Conservation (phyloP, 2,797 vertebrate species). For the Enteromius viviparus region DNA sequence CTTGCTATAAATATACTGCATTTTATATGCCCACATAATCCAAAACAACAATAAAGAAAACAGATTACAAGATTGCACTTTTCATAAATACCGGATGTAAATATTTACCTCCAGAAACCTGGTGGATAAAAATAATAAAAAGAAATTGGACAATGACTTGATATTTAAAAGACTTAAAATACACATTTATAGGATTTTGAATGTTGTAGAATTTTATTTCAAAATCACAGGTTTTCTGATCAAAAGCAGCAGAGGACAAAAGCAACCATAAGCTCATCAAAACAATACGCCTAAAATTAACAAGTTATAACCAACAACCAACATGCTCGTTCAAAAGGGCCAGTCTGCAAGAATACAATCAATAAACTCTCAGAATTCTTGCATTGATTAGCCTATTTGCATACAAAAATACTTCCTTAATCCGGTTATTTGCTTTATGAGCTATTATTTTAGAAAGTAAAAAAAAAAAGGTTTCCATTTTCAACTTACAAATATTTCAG, state of each 20-base stretch:
- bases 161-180: background rate
- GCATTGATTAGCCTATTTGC: background rate
- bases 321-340: conserved; percentile 3
- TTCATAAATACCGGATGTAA: background rate
- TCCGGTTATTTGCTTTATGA: conserved; percentile 16
- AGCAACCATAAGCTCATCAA: conserved; percentile 11
- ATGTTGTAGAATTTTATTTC: conserved; percentile 52
- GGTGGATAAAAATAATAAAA: background rate
- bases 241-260: conserved; percentile 51
- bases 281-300: background rate
- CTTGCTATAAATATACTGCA: conserved; percentile 7
- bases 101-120: background rate
- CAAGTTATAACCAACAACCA: conserved; percentile 12
- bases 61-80: background rate
- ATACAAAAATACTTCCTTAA: conserved; percentile 53
- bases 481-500: conserved; percentile 31
- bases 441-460: conserved; percentile 22
- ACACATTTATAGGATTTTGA: conserved; percentile 20
- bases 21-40: background rate
- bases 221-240: conserved; percentile 52
- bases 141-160: background rate
- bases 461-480: background rate
- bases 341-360: conserved; percentile 14
- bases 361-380: background rate
- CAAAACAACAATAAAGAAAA: background rate